Percentiles rank a stretch among this genome's conserved stretches.
Conservation (phyloP, 2,797 vertebrate genomes). For the Lutjanus argentimaculatus region DNA sequence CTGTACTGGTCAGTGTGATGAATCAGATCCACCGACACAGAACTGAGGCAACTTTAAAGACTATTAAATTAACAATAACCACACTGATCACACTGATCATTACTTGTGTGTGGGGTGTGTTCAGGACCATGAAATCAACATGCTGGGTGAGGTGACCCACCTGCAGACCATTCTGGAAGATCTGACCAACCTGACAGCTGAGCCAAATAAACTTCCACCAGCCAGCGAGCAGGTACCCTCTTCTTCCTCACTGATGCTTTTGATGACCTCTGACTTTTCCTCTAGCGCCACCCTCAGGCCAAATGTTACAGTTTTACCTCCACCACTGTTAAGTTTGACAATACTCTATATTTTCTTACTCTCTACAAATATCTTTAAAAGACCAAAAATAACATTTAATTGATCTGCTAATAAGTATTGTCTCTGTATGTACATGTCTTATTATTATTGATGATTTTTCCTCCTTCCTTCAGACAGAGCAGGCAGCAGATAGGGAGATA, state of each 20-base stretch:
- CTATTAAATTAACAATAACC: neutral
- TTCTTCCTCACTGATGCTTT: neutral
- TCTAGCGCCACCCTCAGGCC: neutral
- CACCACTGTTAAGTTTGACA: neutral
- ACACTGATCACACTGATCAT: neutral
- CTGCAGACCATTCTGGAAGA: conserved; percentile 90
- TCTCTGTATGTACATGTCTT: too few species aligned
- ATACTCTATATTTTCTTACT: too few species aligned
- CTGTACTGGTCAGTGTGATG: conserved; percentile 85
- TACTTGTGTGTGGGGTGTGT: conserved; percentile 11
- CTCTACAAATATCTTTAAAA: too few species aligned
- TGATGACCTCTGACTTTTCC: neutral
- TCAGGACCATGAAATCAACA: conserved; percentile 90
- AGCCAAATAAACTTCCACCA: conserved; percentile 86
- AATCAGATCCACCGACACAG: too few species aligned
- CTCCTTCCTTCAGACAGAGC: too few species aligned
- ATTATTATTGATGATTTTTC: too few species aligned
- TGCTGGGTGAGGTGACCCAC: conserved; percentile 90
- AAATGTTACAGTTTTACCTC: neutral
- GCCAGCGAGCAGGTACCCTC: conserved; percentile 86
- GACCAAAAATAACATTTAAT: too few species aligned
- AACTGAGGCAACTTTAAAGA: neutral
- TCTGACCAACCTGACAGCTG: conserved; percentile 84
- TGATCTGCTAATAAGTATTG: too few species aligned
- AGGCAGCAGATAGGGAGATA: too few species aligned